Conservation (phyloP, 2,888 invertebrate species). For the Homarus gammarus region DNA sequence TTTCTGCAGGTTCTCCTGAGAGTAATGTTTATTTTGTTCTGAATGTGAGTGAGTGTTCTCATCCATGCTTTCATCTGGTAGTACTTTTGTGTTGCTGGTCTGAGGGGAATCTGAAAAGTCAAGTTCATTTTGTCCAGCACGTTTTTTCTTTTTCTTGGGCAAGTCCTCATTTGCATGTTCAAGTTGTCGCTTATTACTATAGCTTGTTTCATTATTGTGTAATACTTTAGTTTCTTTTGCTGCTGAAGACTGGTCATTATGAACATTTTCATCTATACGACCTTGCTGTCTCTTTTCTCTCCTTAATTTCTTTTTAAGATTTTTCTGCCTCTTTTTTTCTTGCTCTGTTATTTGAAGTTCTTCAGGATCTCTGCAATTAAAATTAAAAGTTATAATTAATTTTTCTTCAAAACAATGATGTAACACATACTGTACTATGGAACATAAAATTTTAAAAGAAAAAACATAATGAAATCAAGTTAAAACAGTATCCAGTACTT, state of each 20-base stretch:
- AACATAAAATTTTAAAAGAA: too few relatives aligned
- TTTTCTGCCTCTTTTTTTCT: constrained; percentile 51
- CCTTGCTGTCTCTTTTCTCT: constrained; percentile 32
- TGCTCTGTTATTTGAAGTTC: constrained; percentile 39
- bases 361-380: constrained; percentile 52
- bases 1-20: neutral
- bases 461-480: too few relatives aligned
- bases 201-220: neutral
- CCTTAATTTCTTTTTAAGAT: constrained; percentile 52
- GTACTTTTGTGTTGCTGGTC: constrained; percentile 23
- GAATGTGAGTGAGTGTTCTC: neutral
- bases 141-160: constrained; percentile 62
- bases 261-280: neutral
- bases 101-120: constrained; percentile 50
- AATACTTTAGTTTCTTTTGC: neutral
- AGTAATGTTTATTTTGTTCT: neutral
- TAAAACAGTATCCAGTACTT: too few relatives aligned
- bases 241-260: neutral
- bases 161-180: neutral
- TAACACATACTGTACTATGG: too few relatives aligned
- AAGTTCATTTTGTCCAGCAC: constrained; percentile 67
- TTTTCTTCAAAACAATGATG: too few relatives aligned
- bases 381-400: too few relatives aligned
- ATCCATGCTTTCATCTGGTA: neutral
- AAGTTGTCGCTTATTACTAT: neutral